phyloP scores from a whole-genome alignment of 1,140 invertebrate genomes.

The Drosophila malerkotliana region DNA sequence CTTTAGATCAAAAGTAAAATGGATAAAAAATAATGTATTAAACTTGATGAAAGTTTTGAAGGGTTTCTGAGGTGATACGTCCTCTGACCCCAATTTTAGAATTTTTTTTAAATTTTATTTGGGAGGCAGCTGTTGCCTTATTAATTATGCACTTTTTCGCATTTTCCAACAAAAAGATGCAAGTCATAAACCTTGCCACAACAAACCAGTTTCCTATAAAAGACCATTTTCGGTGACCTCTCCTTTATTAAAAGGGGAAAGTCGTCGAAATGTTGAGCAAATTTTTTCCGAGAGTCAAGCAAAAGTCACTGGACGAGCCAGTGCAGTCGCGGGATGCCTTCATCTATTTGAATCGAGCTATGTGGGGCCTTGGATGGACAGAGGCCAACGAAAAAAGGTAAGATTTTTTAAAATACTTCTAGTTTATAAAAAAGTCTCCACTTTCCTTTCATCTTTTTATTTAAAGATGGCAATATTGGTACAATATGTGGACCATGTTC shows the following conservation, averaged over 20 bases:
- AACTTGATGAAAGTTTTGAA: too few species aligned
- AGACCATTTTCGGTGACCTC: too few species aligned
- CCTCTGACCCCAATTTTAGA: too few species aligned
- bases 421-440: not conserved
- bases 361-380: slow-evolving; percentile 46
- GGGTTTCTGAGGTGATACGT: too few species aligned
- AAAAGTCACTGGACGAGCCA: slow-evolving; percentile 1
- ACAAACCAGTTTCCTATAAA: not conserved
- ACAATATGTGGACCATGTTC: slow-evolving; percentile 19
- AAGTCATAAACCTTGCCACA: too few species aligned
- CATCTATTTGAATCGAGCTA: slow-evolving; percentile 41
- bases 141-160: too few species aligned
- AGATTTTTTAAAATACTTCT: not conserved
- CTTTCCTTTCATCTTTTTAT: not conserved
- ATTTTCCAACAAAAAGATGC: too few species aligned
- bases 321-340: slow-evolving; percentile 50
- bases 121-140: too few species aligned
- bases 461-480: not conserved
- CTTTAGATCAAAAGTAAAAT: too few species aligned
- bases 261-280: slow-evolving; percentile 42
- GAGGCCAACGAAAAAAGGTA: slow-evolving; percentile 8
- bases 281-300: slow-evolving; percentile 30
- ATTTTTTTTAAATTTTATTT: too few species aligned
- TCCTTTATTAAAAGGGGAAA: too few species aligned
- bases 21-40: too few species aligned